Base-by-base conservation (phyloP, 2,888 invertebrate genomes). In the Drosophila limbata region DNA sequence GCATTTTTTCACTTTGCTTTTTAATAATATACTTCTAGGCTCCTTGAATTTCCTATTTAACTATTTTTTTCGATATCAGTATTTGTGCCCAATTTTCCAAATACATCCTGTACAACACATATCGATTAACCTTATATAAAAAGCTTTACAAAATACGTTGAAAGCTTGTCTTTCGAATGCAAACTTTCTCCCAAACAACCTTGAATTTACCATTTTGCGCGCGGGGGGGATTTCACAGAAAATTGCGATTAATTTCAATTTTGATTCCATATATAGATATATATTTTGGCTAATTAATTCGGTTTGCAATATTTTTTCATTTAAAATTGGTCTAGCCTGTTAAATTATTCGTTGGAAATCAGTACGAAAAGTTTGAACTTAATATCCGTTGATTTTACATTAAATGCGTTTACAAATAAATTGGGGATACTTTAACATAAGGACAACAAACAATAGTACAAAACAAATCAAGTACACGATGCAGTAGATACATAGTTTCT, bases 281-380 rank as follows among this genome's bases (percentile, higher is more conserved):
- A 76, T 80, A 71, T 86, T 81, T 88, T 69, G 61, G 79, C 85
- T 81, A 84, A 74, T 47, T 81, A 76, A 82, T 81, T 81, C 62
- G 69, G 35, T 59, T 84, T 84, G 77, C 62, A 68, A 67, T 74
- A 69, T 73, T 65, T 73, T 63, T 73, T 68, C 89, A 79, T 84
- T 84, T 74, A 87, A 85, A 85, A 85, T 85, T 85, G 85, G 89
- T 85, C 89, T 89, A 85, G 79, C 85, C 69, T 79, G 73, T 69
- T 52, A 75, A 75, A 73, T 73, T 64, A 52, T 72, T 66, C 55
- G 68, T 72, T 69, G 67, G 50, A 74, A 79, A 64, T 71, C 17
- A 52, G 53, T 61, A 70, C 44, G 28, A 59, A 45, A 72, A 53
- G 48, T 63, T 68, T 51, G 28, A 64, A 71, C 48, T 61, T 69